A percentile compares a stretch with the other conserved stretches of the same genome.
Conservation (phyloP, 92 coral and sea anemone genomes). For the Actinernus sp. region DNA sequence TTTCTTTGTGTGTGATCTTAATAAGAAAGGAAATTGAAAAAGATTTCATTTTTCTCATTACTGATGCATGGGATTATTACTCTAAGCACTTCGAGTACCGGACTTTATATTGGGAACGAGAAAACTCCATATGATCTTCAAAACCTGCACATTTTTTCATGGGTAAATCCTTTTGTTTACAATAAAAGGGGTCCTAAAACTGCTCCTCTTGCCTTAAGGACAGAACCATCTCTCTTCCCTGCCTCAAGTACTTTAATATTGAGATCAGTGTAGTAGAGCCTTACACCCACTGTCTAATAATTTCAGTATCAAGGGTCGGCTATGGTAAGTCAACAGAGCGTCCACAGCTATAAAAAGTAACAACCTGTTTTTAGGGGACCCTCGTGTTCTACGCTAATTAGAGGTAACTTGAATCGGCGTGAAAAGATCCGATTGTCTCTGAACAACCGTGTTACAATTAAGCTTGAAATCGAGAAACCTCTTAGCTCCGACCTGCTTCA, state of each 20-base stretch:
- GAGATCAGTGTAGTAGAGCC: no score
- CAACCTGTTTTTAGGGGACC: neutral
- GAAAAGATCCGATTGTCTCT: neutral
- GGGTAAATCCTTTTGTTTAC: neutral
- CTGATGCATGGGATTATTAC: neutral
- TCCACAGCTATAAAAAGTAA: neutral
- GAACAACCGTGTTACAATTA: neutral
- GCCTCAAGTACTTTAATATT: constrained; percentile 9
- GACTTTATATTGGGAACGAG: neutral
- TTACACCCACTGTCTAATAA: no score
- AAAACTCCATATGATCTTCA: neutral
- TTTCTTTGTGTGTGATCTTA: neutral
- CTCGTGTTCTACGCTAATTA: neutral
- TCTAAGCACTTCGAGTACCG: constrained; percentile 1
- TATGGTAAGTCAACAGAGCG: no score
- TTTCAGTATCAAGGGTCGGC: neutral
- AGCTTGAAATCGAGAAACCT: neutral
- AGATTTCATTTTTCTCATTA: neutral
- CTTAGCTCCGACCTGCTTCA: neutral
- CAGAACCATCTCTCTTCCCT: neutral
- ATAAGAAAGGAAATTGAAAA: neutral
- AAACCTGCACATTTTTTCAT: constrained; percentile 2
- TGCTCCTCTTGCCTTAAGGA: neutral
- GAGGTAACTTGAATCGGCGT: neutral
- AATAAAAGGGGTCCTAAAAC: neutral